Percentiles rank a stretch among this genome's conserved stretches.
phyloP scores from a whole-genome alignment of 2,888 invertebrate species.

The Argyra leucocephala region DNA sequence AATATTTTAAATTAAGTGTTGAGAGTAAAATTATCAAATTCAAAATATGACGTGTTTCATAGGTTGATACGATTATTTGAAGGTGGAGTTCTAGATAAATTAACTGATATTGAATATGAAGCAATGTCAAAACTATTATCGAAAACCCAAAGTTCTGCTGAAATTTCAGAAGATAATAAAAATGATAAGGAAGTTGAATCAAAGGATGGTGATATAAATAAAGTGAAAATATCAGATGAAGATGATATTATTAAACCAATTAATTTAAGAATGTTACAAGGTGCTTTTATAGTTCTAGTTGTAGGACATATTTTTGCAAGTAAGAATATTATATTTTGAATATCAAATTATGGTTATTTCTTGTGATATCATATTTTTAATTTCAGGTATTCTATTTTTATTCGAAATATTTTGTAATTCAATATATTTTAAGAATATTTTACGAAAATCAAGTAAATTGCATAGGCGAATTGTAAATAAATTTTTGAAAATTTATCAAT shows the following conservation, averaged over 20 bases:
- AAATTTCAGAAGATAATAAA: slow-evolving; percentile 14
- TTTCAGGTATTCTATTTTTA: not conserved
- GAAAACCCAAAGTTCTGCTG: slow-evolving; percentile 30
- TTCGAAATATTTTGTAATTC: not conserved
- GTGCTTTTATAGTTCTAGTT: slow-evolving; percentile 60
- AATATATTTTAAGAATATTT: not conserved
- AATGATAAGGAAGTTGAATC: slow-evolving; percentile 31
- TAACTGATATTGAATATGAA: slow-evolving; percentile 66
- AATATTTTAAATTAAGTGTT: not conserved
- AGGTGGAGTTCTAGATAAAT: slow-evolving; percentile 65
- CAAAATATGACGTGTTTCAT: slow-evolving; percentile 10
- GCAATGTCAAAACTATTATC: slow-evolving; percentile 52
- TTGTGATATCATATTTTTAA: too few relatives aligned
- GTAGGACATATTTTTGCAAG: slow-evolving; percentile 54
- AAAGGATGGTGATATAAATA: slow-evolving; percentile 38
- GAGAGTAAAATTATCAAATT: not conserved
- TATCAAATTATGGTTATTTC: too few relatives aligned
- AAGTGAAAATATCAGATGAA: slow-evolving; percentile 33
- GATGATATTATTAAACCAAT: slow-evolving; percentile 50
- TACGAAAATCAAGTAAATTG: not conserved
- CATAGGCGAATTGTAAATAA: not conserved
- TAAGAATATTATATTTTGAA: slow-evolving; percentile 19
- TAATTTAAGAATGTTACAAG: slow-evolving; percentile 60
- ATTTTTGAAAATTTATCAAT: not conserved
- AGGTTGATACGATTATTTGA: slow-evolving; percentile 66